Conservation (phyloP, 1,140 invertebrate species). For the Anoplophora glabripennis region DNA sequence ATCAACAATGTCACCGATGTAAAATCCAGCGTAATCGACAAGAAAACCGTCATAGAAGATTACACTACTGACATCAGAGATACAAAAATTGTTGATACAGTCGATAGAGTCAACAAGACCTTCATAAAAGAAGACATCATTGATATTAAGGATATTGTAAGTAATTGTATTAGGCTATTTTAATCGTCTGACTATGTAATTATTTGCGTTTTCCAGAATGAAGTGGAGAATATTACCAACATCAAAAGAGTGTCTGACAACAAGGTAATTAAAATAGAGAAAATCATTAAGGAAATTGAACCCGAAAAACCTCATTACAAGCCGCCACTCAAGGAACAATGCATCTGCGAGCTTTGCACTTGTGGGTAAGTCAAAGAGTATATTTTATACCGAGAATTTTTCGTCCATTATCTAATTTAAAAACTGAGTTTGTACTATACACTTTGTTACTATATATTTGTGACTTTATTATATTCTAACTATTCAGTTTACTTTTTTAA, state of each 20-base stretch:
- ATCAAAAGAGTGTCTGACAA: conserved; percentile 44
- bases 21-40: conserved; percentile 7
- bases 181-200: conserved; percentile 1
- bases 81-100: not conserved
- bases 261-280: conserved; percentile 45
- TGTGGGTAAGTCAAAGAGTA: conserved; percentile 74
- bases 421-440: not conserved
- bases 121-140: conserved; percentile 39
- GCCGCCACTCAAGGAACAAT: conserved; percentile 67
- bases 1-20: conserved; percentile 11
- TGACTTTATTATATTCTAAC: no score
- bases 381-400: not conserved
- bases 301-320: conserved; percentile 37
- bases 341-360: conserved; percentile 86
- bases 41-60: conserved; percentile 14
- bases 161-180: conserved; percentile 18
- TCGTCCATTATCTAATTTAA: not conserved
- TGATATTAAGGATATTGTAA: conserved; percentile 46
- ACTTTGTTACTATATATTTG: no score
- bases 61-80: conserved; percentile 14
- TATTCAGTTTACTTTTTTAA: no score
- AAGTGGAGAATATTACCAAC: conserved; percentile 46
- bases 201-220: conserved; percentile 38
- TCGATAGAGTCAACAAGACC: conserved; percentile 27
- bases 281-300: conserved; percentile 49